A percentile compares a stretch with the other conserved stretches of the same genome.
phyloP scores from a whole-genome alignment of 2,888 invertebrate genomes.

The Nymphalis polychloros region DNA sequence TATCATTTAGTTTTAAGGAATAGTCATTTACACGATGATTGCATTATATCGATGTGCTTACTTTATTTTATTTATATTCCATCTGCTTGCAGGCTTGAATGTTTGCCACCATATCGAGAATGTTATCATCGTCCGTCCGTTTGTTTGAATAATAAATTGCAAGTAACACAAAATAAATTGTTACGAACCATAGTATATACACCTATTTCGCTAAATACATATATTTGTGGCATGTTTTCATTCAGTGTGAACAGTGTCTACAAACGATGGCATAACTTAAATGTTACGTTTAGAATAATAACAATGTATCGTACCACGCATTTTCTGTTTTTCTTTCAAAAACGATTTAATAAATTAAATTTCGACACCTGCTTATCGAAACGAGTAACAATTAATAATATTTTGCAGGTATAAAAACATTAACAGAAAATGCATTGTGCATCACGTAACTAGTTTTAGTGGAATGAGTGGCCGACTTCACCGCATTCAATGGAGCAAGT shows the following conservation, averaged over 20 bases:
- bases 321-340: conserved; percentile 60
- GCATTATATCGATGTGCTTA: conserved; percentile 77
- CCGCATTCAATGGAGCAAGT: conserved; percentile 80
- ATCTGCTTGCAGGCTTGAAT: conserved; percentile 77
- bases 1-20: conserved; percentile 33
- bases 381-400: conserved; percentile 4
- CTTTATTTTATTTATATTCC: conserved; percentile 57
- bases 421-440: conserved; percentile 74
- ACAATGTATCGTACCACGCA: conserved; percentile 61
- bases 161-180: conserved; percentile 35
- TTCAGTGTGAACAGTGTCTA: conserved; percentile 19
- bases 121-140: conserved; percentile 70
- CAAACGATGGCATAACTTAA: conserved; percentile 48
- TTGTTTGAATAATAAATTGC: conserved; percentile 41
- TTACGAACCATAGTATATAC: conserved; percentile 32
- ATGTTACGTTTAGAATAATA: conserved; percentile 48
- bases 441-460: conserved; percentile 75
- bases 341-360: conserved; percentile 7
- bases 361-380: neutral
- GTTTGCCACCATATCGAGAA: conserved; percentile 71
- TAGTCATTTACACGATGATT: conserved; percentile 64
- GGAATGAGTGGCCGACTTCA: conserved; percentile 81
- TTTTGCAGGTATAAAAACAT: conserved; percentile 43
- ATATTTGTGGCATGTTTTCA: conserved; percentile 34
- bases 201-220: conserved; percentile 18